Conservation (phyloP, 2,797 vertebrate genomes). For the Botia almorhae region DNA sequence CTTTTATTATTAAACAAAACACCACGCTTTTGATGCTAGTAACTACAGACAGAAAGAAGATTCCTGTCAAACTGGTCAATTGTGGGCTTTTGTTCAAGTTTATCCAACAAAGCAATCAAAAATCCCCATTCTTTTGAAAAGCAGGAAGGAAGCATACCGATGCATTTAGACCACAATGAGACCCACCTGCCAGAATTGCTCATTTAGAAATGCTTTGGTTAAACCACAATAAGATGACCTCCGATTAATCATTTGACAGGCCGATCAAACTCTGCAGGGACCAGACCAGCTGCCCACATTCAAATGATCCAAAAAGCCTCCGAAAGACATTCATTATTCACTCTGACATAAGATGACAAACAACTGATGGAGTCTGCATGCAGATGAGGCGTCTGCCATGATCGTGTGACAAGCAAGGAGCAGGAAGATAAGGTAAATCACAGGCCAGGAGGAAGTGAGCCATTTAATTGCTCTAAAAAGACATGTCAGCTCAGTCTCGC, state of each 20-base stretch:
- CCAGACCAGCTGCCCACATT: slow-evolving; percentile 69
- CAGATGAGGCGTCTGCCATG: slow-evolving; percentile 62
- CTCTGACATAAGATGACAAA: slow-evolving; percentile 74
- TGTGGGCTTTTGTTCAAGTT: not conserved
- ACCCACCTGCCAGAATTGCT: slow-evolving; percentile 60
- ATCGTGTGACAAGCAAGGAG: slow-evolving; percentile 66
- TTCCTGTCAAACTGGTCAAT: not conserved
- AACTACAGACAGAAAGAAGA: not conserved
- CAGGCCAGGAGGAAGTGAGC: slow-evolving; percentile 71
- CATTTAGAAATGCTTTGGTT: slow-evolving; percentile 72
- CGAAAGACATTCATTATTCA: slow-evolving; percentile 68
- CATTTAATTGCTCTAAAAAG: slow-evolving; percentile 74
- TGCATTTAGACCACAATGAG: slow-evolving; percentile 23
- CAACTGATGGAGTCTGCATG: slow-evolving; percentile 67
- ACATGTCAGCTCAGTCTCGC: slow-evolving; percentile 67
- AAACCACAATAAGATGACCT: slow-evolving; percentile 74
- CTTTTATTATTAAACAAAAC: not conserved
- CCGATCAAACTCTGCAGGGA: slow-evolving; percentile 65
- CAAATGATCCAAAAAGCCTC: slow-evolving; percentile 69
- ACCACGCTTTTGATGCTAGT: not conserved
- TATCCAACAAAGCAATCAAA: slow-evolving; percentile 37
- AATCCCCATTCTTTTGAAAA: slow-evolving; percentile 9
- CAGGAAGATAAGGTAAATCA: slow-evolving; percentile 74
- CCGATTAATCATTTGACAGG: slow-evolving; percentile 59
- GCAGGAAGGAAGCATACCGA: not conserved